A percentile compares a stretch with the other conserved stretches of the same genome.
phyloP scores from a whole-genome alignment of 2,113 vertebrate genomes.

The Toxostoma redivivum region DNA sequence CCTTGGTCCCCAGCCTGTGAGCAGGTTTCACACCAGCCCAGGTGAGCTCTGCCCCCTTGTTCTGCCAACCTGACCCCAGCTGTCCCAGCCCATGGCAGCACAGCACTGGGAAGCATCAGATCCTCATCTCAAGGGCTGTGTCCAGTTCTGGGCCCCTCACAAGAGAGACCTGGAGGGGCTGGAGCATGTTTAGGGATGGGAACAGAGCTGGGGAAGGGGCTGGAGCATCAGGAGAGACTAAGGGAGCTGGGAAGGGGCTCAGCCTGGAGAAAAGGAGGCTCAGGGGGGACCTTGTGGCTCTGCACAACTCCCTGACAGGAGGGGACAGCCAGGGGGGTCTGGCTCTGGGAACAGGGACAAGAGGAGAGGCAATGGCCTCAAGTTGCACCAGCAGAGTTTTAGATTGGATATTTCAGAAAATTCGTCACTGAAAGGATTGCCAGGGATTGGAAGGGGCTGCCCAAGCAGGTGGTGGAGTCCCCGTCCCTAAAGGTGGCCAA shows the following conservation, averaged over 20 bases:
- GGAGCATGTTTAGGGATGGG: background rate
- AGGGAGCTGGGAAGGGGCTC: background rate
- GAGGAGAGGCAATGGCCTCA: rapidly evolving
- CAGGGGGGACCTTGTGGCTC: background rate
- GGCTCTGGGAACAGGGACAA: background rate
- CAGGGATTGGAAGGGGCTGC: background rate
- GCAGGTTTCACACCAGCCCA: background rate
- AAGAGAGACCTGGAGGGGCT: background rate
- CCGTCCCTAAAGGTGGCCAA: background rate
- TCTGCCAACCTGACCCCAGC: background rate
- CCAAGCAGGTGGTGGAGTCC: background rate
- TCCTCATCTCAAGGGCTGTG: background rate
- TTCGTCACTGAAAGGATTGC: background rate
- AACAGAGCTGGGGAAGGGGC: background rate
- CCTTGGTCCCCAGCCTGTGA: background rate
- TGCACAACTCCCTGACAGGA: background rate
- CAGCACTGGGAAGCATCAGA: background rate
- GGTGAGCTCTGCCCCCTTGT: background rate
- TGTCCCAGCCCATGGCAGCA: background rate
- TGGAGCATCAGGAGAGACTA: background rate
- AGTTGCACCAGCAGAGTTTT: background rate
- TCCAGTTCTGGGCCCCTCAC: background rate
- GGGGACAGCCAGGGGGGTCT: rapidly evolving
- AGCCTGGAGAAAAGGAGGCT: background rate
- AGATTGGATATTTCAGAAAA: background rate